Evolutionary conservation across 2,888 invertebrate species (phyloP).

Genomic region (Callosobruchus maculatus): DNA sequence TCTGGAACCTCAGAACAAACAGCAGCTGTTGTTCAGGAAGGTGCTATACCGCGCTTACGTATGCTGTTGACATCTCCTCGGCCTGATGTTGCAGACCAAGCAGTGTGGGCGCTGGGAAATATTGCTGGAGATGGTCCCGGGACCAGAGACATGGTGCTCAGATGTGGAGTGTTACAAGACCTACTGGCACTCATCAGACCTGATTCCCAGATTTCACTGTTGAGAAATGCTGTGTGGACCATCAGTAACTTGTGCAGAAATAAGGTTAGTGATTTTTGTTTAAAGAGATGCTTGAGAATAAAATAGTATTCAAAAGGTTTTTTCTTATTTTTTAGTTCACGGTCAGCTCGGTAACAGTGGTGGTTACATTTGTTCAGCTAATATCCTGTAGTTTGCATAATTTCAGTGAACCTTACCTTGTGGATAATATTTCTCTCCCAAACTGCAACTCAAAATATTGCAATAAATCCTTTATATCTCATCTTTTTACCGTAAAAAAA

Average conservation of each 20-base stretch:
- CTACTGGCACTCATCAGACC: conserved; percentile 65
- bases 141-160: conserved; percentile 78
- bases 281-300: no score
- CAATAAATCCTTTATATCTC: no score
- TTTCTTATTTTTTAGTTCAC: no score
- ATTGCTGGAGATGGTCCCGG: conserved; percentile 87
- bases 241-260: conserved; percentile 92
- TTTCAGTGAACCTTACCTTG: no score
- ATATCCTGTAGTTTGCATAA: no score
- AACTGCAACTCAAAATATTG: no score
- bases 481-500: no score
- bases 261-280: conserved; percentile 52
- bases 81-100: conserved; percentile 78
- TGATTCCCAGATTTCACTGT: conserved; percentile 57
- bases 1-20: conserved; percentile 93
- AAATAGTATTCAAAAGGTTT: no score
- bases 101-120: conserved; percentile 99
- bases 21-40: conserved; percentile 75
- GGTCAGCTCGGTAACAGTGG: no score
- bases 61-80: conserved; percentile 64
- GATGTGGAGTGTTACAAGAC: conserved; percentile 66
- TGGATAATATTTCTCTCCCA: no score
- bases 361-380: no score
- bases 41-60: conserved; percentile 83
- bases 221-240: conserved; percentile 88